Conservation (phyloP, 1,140 invertebrate species). For the Orchestia grillus region DNA sequence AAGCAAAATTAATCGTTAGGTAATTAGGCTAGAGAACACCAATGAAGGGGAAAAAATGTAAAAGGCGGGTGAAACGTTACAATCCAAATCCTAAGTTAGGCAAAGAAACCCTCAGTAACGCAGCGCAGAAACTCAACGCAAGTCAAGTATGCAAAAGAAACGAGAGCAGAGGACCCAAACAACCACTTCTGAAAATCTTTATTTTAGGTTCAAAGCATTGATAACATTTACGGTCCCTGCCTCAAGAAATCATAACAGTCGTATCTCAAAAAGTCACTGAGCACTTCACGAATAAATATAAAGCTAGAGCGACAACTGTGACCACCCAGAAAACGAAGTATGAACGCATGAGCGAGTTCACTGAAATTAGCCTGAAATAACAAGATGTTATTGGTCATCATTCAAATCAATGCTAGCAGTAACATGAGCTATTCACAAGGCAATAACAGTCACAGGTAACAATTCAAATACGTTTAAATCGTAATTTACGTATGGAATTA, state of each 20-base stretch:
- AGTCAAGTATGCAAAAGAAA: neutral
- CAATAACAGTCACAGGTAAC: neutral
- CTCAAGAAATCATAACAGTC: neutral
- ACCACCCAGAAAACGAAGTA: neutral
- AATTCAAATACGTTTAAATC: neutral
- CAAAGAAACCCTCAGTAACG: neutral
- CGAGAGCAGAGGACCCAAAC: neutral
- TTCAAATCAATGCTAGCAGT: neutral
- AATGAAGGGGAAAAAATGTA: neutral
- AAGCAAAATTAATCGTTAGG: neutral
- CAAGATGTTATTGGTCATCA: neutral
- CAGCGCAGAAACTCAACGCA: neutral
- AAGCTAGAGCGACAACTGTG: neutral
- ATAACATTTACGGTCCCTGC: neutral
- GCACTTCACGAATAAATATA: neutral
- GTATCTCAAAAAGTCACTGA: neutral
- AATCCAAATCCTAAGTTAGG: neutral
- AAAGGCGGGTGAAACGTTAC: neutral
- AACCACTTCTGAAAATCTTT: neutral
- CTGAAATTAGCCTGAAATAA: neutral
- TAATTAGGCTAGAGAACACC: neutral
- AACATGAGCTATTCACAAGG: neutral
- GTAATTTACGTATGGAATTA: neutral
- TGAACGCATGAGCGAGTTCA: neutral
- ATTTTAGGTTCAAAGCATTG: neutral